These are phyloP conservation scores for Drosophila mulleri DNA, from an alignment of 2,888 invertebrate genomes.

Conservation along the genomic window DNA sequence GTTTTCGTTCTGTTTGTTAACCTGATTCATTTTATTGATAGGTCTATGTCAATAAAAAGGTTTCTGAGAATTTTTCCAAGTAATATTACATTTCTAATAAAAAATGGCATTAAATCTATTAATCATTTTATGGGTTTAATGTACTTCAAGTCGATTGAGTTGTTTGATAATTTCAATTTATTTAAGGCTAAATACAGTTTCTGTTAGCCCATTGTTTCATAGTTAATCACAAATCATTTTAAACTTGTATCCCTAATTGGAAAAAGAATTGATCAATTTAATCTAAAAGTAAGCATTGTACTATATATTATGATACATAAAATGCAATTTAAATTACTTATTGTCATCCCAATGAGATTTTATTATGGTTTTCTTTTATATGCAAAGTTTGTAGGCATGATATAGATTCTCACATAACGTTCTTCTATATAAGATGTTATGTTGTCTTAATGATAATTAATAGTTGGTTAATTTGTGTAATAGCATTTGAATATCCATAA, in stretches of 20 bases:
- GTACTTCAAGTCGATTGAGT: neutral
- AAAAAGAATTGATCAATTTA: neutral
- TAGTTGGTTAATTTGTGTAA: conserved; percentile 44
- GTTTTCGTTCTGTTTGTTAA: neutral
- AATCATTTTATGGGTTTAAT: neutral
- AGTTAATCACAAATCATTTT: neutral
- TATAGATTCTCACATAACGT: neutral
- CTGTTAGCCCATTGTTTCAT: neutral
- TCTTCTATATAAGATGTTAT: neutral
- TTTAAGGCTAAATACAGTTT: neutral
- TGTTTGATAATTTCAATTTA: neutral
- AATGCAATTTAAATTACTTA: neutral
- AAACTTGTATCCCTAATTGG: neutral
- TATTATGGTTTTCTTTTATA: neutral
- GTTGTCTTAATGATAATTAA: conserved; percentile 40
- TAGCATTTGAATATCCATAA: conserved; percentile 47
- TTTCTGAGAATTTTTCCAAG: neutral
- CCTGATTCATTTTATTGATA: neutral
- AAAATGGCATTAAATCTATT: neutral
- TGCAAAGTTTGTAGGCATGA: neutral
- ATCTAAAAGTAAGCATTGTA: neutral
- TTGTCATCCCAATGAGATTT: neutral
- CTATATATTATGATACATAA: neutral
- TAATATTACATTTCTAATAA: neutral
- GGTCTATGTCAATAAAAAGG: neutral